These are phyloP conservation scores for Polyploca ridens DNA, from an alignment of 2,888 invertebrate species.

Conservation along the genomic window DNA sequence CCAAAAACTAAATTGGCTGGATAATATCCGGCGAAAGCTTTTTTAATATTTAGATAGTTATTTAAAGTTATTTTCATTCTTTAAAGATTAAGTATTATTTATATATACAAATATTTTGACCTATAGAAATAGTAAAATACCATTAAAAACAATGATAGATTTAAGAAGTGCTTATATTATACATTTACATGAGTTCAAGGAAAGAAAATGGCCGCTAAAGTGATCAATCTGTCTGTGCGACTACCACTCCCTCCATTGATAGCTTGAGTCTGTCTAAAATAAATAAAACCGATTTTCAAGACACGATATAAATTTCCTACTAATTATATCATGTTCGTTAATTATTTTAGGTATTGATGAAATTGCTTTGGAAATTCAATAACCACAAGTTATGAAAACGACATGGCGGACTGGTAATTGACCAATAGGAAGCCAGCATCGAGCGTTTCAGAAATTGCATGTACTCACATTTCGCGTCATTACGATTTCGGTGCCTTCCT, in stretches of 20 bases:
- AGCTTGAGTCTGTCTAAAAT: slow-evolving; percentile 27
- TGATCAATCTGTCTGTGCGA: slow-evolving; percentile 38
- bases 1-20: too few species aligned
- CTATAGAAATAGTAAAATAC: neutral
- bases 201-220: slow-evolving; percentile 44
- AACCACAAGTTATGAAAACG: slow-evolving; percentile 73
- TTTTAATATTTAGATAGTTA: too few species aligned
- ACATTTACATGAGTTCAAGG: slow-evolving; percentile 12
- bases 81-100: neutral
- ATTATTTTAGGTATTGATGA: neutral
- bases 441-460: slow-evolving; percentile 86
- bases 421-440: slow-evolving; percentile 89
- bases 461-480: slow-evolving; percentile 90
- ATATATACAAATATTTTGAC: neutral
- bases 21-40: too few species aligned
- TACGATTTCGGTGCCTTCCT: slow-evolving; percentile 87
- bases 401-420: slow-evolving; percentile 88
- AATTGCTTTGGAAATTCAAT: slow-evolving; percentile 52
- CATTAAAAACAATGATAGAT: neutral
- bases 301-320: slow-evolving; percentile 19
- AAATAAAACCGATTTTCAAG: slow-evolving; percentile 24
- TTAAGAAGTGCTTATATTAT: slow-evolving; percentile 13
- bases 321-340: slow-evolving; percentile 15
- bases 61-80: neutral
- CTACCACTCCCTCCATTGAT: slow-evolving; percentile 39